Base-by-base conservation (phyloP, 2,113 vertebrate species). In the Galemys pyrenaicus region DNA sequence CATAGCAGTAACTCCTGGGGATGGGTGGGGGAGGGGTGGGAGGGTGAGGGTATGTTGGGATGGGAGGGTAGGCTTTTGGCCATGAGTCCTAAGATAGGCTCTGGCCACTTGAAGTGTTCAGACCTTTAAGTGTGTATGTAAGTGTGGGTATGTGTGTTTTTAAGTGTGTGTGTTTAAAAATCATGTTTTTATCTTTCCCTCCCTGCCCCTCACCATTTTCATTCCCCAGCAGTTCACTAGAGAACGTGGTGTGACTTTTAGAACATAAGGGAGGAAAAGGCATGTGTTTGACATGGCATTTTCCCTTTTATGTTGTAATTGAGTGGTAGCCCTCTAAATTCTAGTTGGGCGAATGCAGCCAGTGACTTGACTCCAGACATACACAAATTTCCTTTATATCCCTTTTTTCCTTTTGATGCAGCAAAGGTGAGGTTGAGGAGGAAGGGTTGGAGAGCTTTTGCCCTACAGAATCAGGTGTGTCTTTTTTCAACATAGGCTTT, bases 71-170 rank as follows among this genome's bases (percentile, higher is more conserved):
- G 70, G 79, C 64, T 89, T 56, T 95, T 87, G 94, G 87, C 95
- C 46, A 67, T 28, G 91, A 93, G 86, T 92, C 80, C 41, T 86
- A 58, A 89, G 78, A 88, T 88, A 77, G 92, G 65, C 95, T 91
- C 58, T 41, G 93, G 92, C 93, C 95, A 86, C 73, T 95, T 92
- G 87, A 97, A 97, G 94, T 96, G 78, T 97, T 94, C 78, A 91
- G 54, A 95, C 35, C 86, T 96, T 89, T 94, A 80, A 89, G 90
- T 94, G 39, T 88, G 70, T 96, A 67, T 68, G 86, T 83, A 39
- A 80, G 93, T 64, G 51, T 94, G 95, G 6, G 46, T 95, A 81
- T 94, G 87, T 96, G 49, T 92, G 32, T 92, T 96, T 90, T 92
- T 89, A 74, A 74, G 89, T 83, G 67, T 85, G 87, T 90, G 54